Evolutionary conservation across 2,797 vertebrate species (phyloP).

Genomic region (Crenuchus spilurus): DNA sequence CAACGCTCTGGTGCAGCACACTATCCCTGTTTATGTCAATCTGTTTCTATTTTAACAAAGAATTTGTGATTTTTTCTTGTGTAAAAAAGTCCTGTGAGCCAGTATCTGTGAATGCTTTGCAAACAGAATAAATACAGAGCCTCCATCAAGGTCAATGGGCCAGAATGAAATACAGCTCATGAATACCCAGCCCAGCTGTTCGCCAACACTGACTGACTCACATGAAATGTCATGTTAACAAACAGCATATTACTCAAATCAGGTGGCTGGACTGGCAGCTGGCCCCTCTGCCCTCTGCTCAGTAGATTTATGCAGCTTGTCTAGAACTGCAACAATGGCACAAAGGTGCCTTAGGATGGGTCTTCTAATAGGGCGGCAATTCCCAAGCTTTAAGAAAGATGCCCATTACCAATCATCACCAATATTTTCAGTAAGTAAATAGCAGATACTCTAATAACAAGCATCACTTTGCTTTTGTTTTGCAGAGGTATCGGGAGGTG

Average conservation of each 20-base stretch:
- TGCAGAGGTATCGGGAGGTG: neutral
- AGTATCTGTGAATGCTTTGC: neutral
- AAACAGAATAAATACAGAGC: neutral
- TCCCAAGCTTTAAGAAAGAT: neutral
- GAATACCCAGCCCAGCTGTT: slow-evolving; percentile 8
- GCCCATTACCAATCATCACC: too few relatives aligned
- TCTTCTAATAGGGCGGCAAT: too few relatives aligned
- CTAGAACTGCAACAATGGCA: neutral
- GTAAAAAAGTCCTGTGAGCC: too few relatives aligned
- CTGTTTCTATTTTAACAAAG: too few relatives aligned
- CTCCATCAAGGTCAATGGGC: neutral
- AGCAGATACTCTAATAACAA: too few relatives aligned
- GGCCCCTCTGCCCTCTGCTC: neutral
- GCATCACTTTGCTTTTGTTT: neutral
- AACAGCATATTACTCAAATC: slow-evolving; percentile 29
- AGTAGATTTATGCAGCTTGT: neutral
- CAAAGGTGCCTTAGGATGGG: neutral
- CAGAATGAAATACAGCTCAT: neutral
- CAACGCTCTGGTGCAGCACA: too few relatives aligned
- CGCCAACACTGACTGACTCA: slow-evolving; percentile 12
- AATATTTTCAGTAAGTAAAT: too few relatives aligned
- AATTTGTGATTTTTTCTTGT: too few relatives aligned
- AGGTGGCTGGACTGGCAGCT: neutral
- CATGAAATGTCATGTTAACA: slow-evolving; percentile 21
- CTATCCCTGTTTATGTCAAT: too few relatives aligned